These are phyloP conservation scores for Aplysina aerophoba DNA, from an alignment of 37 sponge, comb jelly and placozoan genomes.

Conservation along the genomic window DNA sequence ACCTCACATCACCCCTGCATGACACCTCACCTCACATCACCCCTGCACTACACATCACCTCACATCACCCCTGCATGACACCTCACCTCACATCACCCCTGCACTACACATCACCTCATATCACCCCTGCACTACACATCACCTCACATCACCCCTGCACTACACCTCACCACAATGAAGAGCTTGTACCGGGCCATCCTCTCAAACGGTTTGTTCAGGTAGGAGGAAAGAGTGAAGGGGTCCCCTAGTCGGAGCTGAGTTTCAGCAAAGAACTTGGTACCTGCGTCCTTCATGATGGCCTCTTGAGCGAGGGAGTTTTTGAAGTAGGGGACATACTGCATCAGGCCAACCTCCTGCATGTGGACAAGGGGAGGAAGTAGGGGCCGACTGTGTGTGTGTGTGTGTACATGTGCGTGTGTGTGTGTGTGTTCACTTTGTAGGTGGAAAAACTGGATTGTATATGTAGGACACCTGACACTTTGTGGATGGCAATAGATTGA, in stretches of 20 bases:
- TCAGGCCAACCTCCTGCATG: constrained; percentile 31
- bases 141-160: neutral
- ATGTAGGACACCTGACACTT: too few relatives aligned
- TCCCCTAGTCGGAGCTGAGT: constrained; percentile 56
- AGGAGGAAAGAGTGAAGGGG: constrained; percentile 44
- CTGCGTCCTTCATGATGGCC: constrained; percentile 60
- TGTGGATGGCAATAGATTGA: too few relatives aligned
- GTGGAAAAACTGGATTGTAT: too few relatives aligned
- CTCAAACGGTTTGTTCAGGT: constrained; percentile 80
- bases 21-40: too few relatives aligned
- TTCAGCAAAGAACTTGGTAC: constrained; percentile 68
- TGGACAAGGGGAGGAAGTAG: constrained; percentile 2
- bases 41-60: too few relatives aligned
- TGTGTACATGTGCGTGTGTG: too few relatives aligned
- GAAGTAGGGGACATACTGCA: constrained; percentile 79
- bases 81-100: too few relatives aligned
- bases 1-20: too few relatives aligned
- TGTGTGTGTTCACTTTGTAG: too few relatives aligned
- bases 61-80: too few relatives aligned
- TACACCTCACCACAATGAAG: constrained; percentile 68
- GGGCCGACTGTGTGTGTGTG: constrained; percentile 33
- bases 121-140: neutral
- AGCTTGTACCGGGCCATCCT: constrained; percentile 75
- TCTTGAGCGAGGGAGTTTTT: constrained; percentile 83
- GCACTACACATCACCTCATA: too few relatives aligned